Evolutionary conservation across 2,797 vertebrate species (phyloP).

Genomic region (Cirrhinus mrigala): DNA sequence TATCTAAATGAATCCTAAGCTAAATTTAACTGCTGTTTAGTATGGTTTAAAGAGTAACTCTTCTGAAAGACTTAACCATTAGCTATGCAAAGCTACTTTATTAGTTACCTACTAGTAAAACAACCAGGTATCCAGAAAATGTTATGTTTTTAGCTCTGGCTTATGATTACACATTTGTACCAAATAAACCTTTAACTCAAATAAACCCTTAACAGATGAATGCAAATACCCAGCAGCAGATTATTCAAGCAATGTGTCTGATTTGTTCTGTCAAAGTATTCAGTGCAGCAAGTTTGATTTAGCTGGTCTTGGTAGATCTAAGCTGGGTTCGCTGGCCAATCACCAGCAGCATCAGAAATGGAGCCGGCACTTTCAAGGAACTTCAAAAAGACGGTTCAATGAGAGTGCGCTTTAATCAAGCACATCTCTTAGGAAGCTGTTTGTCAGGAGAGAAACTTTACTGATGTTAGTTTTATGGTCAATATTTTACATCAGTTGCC

Average conservation of each 20-base stretch:
- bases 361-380: conserved; percentile 65
- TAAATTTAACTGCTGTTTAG: conserved; percentile 30
- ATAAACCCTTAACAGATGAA: conserved; percentile 57
- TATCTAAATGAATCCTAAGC: conserved; percentile 20
- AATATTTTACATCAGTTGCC: conserved; percentile 51
- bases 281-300: conserved; percentile 40
- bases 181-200: conserved; percentile 12
- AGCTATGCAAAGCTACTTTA: neutral
- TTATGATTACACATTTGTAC: neutral
- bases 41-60: conserved; percentile 49
- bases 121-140: neutral
- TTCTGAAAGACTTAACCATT: neutral
- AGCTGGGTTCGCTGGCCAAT: conserved; percentile 51
- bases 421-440: conserved; percentile 52
- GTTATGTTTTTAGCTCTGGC: neutral
- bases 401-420: conserved; percentile 60
- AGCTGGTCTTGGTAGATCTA: conserved; percentile 48
- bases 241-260: conserved; percentile 56
- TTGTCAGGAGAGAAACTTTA: conserved; percentile 56
- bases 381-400: conserved; percentile 64
- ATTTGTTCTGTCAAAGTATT: conserved; percentile 41
- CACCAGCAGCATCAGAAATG: conserved; percentile 68
- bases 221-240: conserved; percentile 50
- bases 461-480: conserved; percentile 55
- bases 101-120: neutral